Evolutionary conservation across 2,113 vertebrate species (phyloP), one percentile per base, ranked within the genome.

Genomic region (Podiceps cristatus): DNA sequence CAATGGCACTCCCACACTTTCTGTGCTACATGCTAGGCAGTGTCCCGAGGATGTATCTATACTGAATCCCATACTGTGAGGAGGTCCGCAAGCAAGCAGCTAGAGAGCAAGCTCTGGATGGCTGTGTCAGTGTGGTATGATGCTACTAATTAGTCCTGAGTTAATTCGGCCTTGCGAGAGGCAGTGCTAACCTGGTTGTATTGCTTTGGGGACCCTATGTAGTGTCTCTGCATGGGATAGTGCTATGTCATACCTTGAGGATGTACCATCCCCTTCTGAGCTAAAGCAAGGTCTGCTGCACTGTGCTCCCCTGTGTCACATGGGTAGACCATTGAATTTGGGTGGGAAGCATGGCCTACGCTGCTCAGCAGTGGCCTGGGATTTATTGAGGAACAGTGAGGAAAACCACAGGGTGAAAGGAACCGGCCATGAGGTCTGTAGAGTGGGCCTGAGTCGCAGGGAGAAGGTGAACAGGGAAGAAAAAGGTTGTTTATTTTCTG

Each of bases 71-170:
- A 77, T 1, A 27, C 79, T 42, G 55, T 67, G 91, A 94, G 50
- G 67, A 50, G 83, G 66, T 94, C 93, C 75, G 72, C 31, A 47
- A 84, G 86, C 75, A 96, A 88, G 83, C 59, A 90, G 64, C 49
- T 49, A 87, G 40, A 85, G 47, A 96, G 53, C 42, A 88, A 90
- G 78, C 12, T 84, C 79, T 92, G 59, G 72, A 91, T 86, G 72
- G 45, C 72, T 91, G 37, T 94, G 76, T 73, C 86, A 84, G 71
- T 80, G 50, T 91, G 63, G 72, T 74, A 74, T n/a, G 83, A 89
- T 84, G 72, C 83, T 94, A 88, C 93, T 96, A 96, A 96, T 94
- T 96, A 96, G 93, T 67, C 86, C 93, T 94, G 76, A 86, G 88
- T 91, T 96, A 96, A 97, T 96, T 96, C 91, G 79, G 75, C 79